A percentile compares a stretch with the other conserved stretches of the same genome.
Conservation (phyloP, 2,888 invertebrate species). For the Ashinkailepas kermadecensis region DNA sequence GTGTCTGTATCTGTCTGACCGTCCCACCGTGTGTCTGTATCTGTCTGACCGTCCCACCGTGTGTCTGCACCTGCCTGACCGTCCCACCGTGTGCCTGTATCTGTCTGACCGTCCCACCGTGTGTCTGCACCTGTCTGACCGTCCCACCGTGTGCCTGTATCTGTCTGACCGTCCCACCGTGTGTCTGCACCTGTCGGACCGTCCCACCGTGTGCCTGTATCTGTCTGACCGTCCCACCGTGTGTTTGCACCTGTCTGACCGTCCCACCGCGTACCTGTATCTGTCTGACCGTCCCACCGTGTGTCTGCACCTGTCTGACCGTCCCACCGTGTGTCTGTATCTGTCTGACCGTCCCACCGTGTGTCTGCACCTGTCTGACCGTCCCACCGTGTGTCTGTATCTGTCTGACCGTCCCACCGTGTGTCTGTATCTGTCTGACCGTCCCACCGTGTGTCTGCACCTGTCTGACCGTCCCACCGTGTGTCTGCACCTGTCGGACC, state of each 20-base stretch:
- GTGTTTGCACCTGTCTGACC: not conserved
- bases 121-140: no score
- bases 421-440: no score
- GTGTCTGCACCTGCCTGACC: not conserved
- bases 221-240: not conserved
- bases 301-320: no score
- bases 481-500: not conserved
- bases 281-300: no score
- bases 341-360: not conserved
- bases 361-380: not conserved
- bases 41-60: not conserved
- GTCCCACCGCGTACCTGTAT: not conserved
- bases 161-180: no score
- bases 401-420: not conserved
- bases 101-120: no score
- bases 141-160: no score
- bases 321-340: no score
- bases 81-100: not conserved
- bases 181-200: not conserved
- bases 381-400: not conserved
- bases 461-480: no score
- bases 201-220: not conserved
- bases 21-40: not conserved
- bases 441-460: no score
- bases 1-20: not conserved